Conservation (phyloP, 2,888 invertebrate species). For the Drosophila eohydei region DNA sequence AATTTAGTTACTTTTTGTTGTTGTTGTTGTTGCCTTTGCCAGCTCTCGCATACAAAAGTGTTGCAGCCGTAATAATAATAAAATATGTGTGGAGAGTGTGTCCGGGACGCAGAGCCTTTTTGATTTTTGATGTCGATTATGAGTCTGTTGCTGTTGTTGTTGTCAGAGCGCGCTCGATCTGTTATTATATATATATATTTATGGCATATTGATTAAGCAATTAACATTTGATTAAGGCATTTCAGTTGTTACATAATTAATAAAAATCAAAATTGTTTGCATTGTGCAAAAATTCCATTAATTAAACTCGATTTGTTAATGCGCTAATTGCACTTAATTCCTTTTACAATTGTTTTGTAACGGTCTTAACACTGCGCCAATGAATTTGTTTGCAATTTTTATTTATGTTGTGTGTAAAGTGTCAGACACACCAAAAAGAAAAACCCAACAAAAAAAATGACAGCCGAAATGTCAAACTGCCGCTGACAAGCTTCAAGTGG, state of each 20-base stretch:
- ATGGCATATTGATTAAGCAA: conserved; percentile 81
- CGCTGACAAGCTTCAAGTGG: conserved; percentile 59
- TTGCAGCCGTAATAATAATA: conserved; percentile 68
- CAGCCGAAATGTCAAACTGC: conserved; percentile 74
- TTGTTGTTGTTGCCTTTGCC: conserved; percentile 34
- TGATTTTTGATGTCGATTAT: conserved; percentile 37
- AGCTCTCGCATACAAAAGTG: conserved; percentile 68
- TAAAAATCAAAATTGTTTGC: conserved; percentile 60
- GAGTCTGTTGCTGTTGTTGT: conserved; percentile 32
- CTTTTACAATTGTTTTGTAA: conserved; percentile 26
- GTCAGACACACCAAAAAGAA: conserved; percentile 62
- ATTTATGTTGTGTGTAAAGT: conserved; percentile 77
- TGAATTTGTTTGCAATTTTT: conserved; percentile 25
- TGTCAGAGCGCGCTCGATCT: neutral
- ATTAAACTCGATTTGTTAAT: conserved; percentile 63
- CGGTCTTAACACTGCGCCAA: conserved; percentile 5
- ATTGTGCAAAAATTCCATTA: conserved; percentile 60
- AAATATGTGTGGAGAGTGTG: conserved; percentile 45
- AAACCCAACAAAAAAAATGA: conserved; percentile 41
- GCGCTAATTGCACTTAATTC: conserved; percentile 59
- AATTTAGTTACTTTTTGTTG: conserved; percentile 5
- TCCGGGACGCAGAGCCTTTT: conserved; percentile 50
- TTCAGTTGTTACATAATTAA: conserved; percentile 61
- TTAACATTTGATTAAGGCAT: conserved; percentile 78
- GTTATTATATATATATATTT: conserved; percentile 58